Evolutionary conservation across 2,797 vertebrate genomes (phyloP), one percentile per base, ranked within the genome.

Genomic region (Ctenosaura bakeri): DNA sequence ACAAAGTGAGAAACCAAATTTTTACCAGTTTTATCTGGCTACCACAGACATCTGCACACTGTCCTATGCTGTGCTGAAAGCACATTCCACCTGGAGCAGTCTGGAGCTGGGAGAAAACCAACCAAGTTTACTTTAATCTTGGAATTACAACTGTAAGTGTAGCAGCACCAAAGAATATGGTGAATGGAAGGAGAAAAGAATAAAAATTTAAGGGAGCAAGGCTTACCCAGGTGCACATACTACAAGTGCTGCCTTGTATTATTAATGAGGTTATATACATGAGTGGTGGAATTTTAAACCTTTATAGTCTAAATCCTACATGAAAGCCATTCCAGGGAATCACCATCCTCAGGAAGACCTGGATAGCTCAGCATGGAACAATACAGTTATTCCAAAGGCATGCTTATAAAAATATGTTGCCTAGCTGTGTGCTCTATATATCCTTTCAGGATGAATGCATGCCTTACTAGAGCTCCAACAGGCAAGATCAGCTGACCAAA

Each of bases 381-480:
- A 84, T 54, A 20, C 42, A 74, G 82, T n/a, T 71, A 79, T 42
- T 88, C 79, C 46, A 78, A 79, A 78, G 50, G 35, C 24, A n/a
- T 64, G 38, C 66, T 88, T 3, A 0, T 3, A 42, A 2, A 86
- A 59, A 46, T 83, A 64, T n/a, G 73, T 0, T 59, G 56, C 7
- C 71, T 42, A 52, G 46, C 42, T 66, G 5, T 56, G 26, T 59
- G 32, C 32, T 56, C 12, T 90, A 13, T 20, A 0, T 50, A 69
- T 71, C 26, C 50, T 79, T 77, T 84, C 18, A 32, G 1, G 32
- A 80, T 66, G 86, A 85, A 66, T 26, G 12, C 32, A 13, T 13
- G 69, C 64, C 54, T 66, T n/a, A 29, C 22, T 76, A 85, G 42
- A 85, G 0, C 6, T 1, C 18, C 2, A 7, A 42, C 59, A 73